phyloP scores from a whole-genome alignment of 1,140 invertebrate genomes.

The Aethina tumida region DNA sequence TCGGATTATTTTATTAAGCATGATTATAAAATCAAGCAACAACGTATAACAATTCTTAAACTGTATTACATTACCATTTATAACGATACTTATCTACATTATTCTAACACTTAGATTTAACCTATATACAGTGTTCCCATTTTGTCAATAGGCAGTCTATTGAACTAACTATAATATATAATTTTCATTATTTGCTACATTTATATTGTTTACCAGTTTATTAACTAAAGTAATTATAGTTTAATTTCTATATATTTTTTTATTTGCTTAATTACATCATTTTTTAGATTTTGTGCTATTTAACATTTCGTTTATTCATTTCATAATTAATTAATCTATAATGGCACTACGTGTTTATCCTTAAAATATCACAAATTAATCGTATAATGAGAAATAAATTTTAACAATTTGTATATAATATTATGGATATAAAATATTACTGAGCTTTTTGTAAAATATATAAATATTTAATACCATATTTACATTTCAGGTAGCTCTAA shows the following conservation, averaged over 20 bases:
- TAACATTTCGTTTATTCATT: too few species aligned
- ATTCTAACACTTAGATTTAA: constrained; percentile 20
- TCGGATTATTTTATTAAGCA: constrained; percentile 40
- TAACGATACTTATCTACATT: constrained; percentile 13
- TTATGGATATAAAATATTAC: constrained; percentile 11
- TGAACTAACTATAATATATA: constrained; percentile 15
- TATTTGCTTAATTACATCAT: too few species aligned
- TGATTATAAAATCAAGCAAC: constrained; percentile 45
- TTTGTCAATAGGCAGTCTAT: constrained; percentile 24
- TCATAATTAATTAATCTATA: constrained; percentile 13
- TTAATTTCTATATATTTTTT: too few species aligned
- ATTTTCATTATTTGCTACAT: too few species aligned
- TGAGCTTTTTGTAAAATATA: constrained; percentile 16
- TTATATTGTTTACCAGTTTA: too few species aligned
- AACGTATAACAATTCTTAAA: constrained; percentile 30
- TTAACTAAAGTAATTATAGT: too few species aligned
- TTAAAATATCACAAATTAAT: too few species aligned
- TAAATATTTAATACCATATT: constrained; percentile 15
- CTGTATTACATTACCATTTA: constrained; percentile 19
- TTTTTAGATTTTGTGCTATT: too few species aligned
- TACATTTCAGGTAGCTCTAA: constrained; percentile 16
- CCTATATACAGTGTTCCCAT: constrained; percentile 28
- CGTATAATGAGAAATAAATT: too few species aligned
- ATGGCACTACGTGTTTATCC: constrained; percentile 18
- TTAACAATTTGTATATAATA: constrained; percentile 7